phyloP scores from a whole-genome alignment of 2,797 vertebrate species.

The Mallotus villosus region DNA sequence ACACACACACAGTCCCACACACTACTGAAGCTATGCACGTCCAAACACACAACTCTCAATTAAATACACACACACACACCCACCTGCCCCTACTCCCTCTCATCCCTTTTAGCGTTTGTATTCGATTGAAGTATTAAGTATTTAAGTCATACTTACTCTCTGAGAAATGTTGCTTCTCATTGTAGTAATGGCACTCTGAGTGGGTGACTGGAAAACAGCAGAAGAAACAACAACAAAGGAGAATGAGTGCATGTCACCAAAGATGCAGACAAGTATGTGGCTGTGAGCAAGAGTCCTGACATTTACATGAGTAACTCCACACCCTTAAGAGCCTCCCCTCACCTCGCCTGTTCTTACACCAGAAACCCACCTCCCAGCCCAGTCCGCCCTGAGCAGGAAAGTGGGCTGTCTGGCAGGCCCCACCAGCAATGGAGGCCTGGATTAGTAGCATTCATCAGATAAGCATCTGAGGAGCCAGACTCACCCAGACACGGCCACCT shows the following conservation, averaged over 20 bases:
- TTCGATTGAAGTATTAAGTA: no score
- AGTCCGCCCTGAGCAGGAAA: conserved; percentile 68
- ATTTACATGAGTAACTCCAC: no score
- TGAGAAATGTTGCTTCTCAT: conserved; percentile 82
- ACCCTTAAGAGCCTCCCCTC: no score
- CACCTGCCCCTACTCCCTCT: not conserved
- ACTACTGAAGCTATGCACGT: not conserved
- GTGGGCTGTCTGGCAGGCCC: conserved; percentile 72
- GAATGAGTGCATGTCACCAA: not conserved
- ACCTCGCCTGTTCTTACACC: conserved; percentile 35
- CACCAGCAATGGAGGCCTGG: conserved; percentile 81
- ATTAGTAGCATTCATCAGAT: conserved; percentile 93
- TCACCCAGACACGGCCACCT: conserved; percentile 73
- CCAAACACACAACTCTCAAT: no score
- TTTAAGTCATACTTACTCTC: conserved; percentile 77
- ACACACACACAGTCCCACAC: conserved; percentile 7
- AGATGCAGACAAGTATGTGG: not conserved
- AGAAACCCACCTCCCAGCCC: conserved; percentile 52
- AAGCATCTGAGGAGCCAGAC: conserved; percentile 70
- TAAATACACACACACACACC: not conserved
- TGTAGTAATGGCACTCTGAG: conserved; percentile 80
- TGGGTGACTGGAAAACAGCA: conserved; percentile 59
- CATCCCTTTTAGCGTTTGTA: no score
- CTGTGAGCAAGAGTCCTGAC: not conserved
- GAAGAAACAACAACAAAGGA: not conserved